Evolutionary conservation across 2,888 invertebrate genomes (phyloP).

Genomic region (Gerris lacustris): DNA sequence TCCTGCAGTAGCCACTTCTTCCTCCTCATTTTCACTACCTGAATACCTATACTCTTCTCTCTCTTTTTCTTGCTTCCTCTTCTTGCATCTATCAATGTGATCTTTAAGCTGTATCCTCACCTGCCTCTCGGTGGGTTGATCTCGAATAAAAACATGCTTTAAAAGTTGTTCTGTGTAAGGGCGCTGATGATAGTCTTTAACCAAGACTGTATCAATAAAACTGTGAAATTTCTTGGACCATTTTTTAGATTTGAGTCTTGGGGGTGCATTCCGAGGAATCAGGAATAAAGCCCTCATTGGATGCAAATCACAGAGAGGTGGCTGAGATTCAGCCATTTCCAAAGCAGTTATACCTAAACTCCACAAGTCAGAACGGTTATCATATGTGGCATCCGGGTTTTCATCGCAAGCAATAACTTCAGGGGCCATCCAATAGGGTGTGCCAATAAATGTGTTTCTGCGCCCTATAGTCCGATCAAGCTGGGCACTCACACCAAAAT

Average conservation of each 20-base stretch:
- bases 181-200: slow-evolving; percentile 97
- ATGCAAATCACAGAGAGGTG: slow-evolving; percentile 97
- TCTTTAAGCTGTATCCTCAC: slow-evolving; percentile 97
- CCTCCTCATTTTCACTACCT: slow-evolving; percentile 95
- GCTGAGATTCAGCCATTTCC: slow-evolving; percentile 99
- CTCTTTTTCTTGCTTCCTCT: slow-evolving; percentile 78
- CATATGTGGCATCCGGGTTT: slow-evolving; percentile 98
- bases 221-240: slow-evolving; percentile 95
- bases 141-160: slow-evolving; percentile 94
- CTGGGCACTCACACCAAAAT: slow-evolving; percentile 99
- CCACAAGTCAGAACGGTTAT: slow-evolving; percentile 77
- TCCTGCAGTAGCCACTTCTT: slow-evolving; percentile 79
- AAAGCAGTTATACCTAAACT: slow-evolving; percentile 71
- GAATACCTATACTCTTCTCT: slow-evolving; percentile 58
- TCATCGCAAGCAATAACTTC: slow-evolving; percentile 99
- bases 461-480: slow-evolving; percentile 97
- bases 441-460: slow-evolving; percentile 97
- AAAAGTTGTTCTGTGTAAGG: slow-evolving; percentile 96
- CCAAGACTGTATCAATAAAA: slow-evolving; percentile 96
- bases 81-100: slow-evolving; percentile 95
- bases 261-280: slow-evolving; percentile 95
- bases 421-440: slow-evolving; percentile 98
- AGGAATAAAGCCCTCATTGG: slow-evolving; percentile 98
- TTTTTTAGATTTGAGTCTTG: slow-evolving; percentile 91
- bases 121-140: slow-evolving; percentile 96